Evolutionary conservation across 2,888 invertebrate genomes (phyloP).

Genomic region (Agrilus cyanescens): DNA sequence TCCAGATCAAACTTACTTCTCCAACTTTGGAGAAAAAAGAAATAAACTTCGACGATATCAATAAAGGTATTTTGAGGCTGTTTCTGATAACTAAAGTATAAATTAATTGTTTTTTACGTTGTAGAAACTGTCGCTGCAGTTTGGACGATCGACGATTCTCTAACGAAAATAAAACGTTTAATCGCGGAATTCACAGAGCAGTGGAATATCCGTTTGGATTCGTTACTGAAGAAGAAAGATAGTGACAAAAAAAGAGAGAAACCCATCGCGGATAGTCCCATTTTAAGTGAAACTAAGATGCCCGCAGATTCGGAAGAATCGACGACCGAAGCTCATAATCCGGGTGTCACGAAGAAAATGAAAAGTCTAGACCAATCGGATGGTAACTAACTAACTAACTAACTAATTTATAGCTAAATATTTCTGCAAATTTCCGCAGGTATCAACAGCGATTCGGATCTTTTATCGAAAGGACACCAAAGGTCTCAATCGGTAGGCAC

Average conservation of each 20-base stretch:
- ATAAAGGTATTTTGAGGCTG: slow-evolving; percentile 18
- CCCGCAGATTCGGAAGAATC: slow-evolving; percentile 4
- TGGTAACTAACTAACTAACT: slow-evolving; percentile 24
- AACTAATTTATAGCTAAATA: neutral
- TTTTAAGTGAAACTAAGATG: slow-evolving; percentile 21
- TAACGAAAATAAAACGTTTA: slow-evolving; percentile 50
- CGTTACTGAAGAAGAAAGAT: slow-evolving; percentile 28
- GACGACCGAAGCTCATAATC: slow-evolving; percentile 3
- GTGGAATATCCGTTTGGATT: slow-evolving; percentile 54
- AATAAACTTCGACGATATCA: slow-evolving; percentile 21
- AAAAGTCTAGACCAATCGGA: slow-evolving; percentile 34
- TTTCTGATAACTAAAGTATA: neutral
- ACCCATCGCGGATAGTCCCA: slow-evolving; percentile 21
- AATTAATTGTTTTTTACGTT: slow-evolving; percentile 9
- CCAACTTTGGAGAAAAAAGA: slow-evolving; percentile 46
- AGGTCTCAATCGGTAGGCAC: slow-evolving; percentile 36
- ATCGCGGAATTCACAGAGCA: slow-evolving; percentile 56
- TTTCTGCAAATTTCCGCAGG: neutral
- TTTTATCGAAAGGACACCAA: slow-evolving; percentile 27
- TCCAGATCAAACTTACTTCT: slow-evolving; percentile 63
- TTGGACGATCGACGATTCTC: slow-evolving; percentile 47
- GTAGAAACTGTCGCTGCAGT: slow-evolving; percentile 27
- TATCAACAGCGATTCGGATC: slow-evolving; percentile 5
- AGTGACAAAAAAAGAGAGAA: slow-evolving; percentile 27
- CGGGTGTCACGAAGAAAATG: slow-evolving; percentile 34